Evolutionary conservation across 2,888 invertebrate genomes (phyloP), one percentile per base, ranked within the genome.

Genomic region (Drosophila hamatofila): DNA sequence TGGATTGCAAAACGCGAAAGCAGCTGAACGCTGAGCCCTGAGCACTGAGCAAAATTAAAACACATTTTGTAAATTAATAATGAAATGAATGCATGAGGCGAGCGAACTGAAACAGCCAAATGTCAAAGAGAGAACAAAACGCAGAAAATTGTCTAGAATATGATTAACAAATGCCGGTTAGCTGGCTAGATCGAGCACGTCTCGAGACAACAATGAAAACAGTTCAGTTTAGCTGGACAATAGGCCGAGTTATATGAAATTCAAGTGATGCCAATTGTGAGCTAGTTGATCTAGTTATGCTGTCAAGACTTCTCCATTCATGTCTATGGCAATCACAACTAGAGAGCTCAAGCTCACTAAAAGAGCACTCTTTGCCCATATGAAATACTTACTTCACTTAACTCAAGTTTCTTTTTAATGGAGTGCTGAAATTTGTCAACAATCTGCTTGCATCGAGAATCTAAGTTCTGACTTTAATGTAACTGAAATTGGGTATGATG

Each of bases 41-140:
- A 42, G 64, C 66, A 54, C 52, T 68, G 66, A 66, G 56, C 46
- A 54, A 72, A 72, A 73, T 72, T 59, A 73, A 72, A 73, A 46
- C 48, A 57, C 76, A 72, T 76, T 77, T 79, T 65, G 80, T 80
- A 54, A 79, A 80, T 80, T 51, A 70, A 82, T 80, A 80, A 82
- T 80, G 76, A 62, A 80, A 76, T 80, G 60, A 74, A 74, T 72
- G 58, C 61, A 56, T 56, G 64, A 46, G 23, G 35, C 35, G 23
- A 52, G 55, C 37, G 44, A 69, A 58, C 42, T 51, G 55, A 58
- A 73, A 57, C 52, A 51, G 42, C 49, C 52, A 72, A 65, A 57
- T 52, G 30, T 48, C 37, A 41, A 49, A 21, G 11, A 12, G 42
- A 58, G 4, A 30, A 4, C 6, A 14, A 14, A 37, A 16, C 14